Evolutionary conservation across 2,888 invertebrate genomes (phyloP), one percentile per base, ranked within the genome.

Genomic region (Eudasyphora cyanicolor): DNA sequence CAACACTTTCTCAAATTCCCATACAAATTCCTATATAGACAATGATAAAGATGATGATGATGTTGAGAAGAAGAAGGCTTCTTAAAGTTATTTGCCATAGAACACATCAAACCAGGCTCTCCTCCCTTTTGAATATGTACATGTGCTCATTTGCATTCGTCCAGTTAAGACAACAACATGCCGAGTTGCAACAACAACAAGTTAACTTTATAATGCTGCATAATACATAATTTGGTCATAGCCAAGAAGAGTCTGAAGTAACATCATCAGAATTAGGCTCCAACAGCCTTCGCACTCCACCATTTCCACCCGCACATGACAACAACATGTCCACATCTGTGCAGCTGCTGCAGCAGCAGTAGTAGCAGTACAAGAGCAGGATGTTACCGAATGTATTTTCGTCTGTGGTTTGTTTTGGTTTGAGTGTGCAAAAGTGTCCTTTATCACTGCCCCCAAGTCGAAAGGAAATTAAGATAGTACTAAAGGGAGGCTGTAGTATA

Each of bases 201-300:
- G 38, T 70, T 75, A 75, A 82, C 64, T 70, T 78, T 71, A 62
- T 82, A 78, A 75, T 69, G 51, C 71, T 57, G 73, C 73, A 73
- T 73, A 73, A 73, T 73, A 73, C 54, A 62, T 51, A 32, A 38
- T 79, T 73, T 73, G 67, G 35, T 57, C 62, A 74, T 49, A 29
- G 27, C 14, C 38, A 49, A 32, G 42, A 42, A 67, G 62, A n/a
- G n/a, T 19, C 67, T 38, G 21, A 67, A 82, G 76, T 69, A 54
- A 74, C 74, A 82, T 67, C 67, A 67, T 67, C 38, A 62, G 73
- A 82, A 77, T 82, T 69, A 82, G 76, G 81, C 73, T 29, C 32
- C 51, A 38, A 67, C 38, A 27, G 42, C 19, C 35, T 1, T n/a
- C n/a, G n/a, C 51, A 35, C 35, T 35, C 35, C 60, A 2, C 29